Percentiles rank a stretch among this genome's conserved stretches.
phyloP scores from a whole-genome alignment of 2,797 vertebrate species.

The Trachurus trachurus region DNA sequence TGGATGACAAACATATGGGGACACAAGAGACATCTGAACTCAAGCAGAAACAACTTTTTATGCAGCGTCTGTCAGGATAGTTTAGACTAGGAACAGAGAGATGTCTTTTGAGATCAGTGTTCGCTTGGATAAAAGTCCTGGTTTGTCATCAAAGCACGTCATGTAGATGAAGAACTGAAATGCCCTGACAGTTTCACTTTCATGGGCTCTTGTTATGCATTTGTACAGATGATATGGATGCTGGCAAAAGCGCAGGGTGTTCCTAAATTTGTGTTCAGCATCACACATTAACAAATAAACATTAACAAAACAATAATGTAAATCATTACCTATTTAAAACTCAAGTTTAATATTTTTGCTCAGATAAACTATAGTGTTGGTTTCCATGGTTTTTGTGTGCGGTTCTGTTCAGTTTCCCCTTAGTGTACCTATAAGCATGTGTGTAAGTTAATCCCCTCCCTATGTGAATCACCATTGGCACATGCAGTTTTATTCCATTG shows the following conservation, averaged over 20 bases:
- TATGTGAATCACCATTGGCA: conserved; percentile 77
- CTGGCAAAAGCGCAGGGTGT: conserved; percentile 10
- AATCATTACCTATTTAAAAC: conserved; percentile 27
- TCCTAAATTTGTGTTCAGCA: conserved; percentile 12
- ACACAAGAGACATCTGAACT: conserved; percentile 30
- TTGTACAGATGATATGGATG: conserved; percentile 44
- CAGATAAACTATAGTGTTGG: conserved; percentile 42
- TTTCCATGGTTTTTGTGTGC: conserved; percentile 52
- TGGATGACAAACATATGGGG: conserved; percentile 56
- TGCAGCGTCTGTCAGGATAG: conserved; percentile 40
- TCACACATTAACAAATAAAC: background rate
- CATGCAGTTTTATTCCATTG: conserved; percentile 68
- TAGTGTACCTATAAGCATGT: conserved; percentile 59
- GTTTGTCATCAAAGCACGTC: conserved; percentile 72
- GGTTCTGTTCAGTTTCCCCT: conserved; percentile 46
- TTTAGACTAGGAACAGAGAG: conserved; percentile 47
- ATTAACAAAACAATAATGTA: conserved; percentile 17
- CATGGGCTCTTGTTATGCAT: conserved; percentile 45
- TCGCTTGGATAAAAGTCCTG: conserved; percentile 59
- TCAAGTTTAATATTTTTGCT: background rate
- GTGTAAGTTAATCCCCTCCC: conserved; percentile 62
- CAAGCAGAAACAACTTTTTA: conserved; percentile 34
- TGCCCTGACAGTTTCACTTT: conserved; percentile 40
- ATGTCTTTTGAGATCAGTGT: conserved; percentile 50
- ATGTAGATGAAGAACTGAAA: conserved; percentile 60